These are phyloP conservation scores for Drosophila emarginata DNA, from an alignment of 2,888 invertebrate species.

Conservation along the genomic window DNA sequence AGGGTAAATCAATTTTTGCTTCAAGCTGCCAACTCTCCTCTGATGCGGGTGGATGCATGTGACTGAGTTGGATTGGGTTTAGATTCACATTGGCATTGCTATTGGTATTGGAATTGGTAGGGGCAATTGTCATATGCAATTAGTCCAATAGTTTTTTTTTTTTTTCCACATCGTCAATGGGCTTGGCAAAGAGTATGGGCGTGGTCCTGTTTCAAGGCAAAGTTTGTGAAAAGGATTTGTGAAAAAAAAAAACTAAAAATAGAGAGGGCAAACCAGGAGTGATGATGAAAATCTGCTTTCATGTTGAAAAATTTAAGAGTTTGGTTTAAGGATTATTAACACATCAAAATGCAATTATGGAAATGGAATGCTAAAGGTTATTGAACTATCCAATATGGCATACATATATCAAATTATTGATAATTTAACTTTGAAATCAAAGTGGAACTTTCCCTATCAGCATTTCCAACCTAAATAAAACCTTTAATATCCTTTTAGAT, in stretches of 20 bases:
- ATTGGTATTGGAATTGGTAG: not conserved
- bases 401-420: constrained; percentile 24
- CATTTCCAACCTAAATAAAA: too few species aligned
- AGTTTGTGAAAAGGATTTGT: constrained; percentile 8
- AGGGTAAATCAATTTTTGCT: constrained; percentile 52
- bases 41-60: constrained; percentile 31
- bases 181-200: constrained; percentile 20
- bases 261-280: not conserved
- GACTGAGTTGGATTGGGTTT: constrained; percentile 13
- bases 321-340: not conserved
- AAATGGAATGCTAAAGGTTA: not conserved
- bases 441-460: too few species aligned
- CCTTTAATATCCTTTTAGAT: too few species aligned
- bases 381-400: not conserved
- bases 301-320: not conserved
- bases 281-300: not conserved
- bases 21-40: constrained; percentile 49
- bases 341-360: not conserved
- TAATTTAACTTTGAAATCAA: not conserved
- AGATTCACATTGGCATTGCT: constrained; percentile 1
- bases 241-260: not conserved
- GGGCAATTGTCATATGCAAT: constrained; percentile 65
- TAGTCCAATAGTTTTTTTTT: constrained; percentile 59
- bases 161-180: constrained; percentile 54
- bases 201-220: constrained; percentile 20